phyloP scores from a whole-genome alignment of 2,797 vertebrate genomes.

The Anabacerthia variegaticeps region DNA sequence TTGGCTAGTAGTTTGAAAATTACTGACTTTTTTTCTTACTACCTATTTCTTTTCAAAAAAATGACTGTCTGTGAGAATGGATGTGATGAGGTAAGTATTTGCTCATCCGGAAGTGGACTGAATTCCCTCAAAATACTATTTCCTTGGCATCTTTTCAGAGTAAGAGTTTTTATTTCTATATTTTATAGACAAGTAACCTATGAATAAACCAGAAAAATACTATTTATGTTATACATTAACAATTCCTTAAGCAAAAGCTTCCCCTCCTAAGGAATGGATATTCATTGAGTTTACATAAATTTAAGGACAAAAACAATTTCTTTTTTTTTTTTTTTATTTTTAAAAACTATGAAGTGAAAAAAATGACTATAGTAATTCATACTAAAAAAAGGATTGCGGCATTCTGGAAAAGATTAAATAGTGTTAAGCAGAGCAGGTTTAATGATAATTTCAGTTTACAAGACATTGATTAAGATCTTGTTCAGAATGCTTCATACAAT shows the following conservation, averaged over 20 bases:
- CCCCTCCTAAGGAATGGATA: background rate
- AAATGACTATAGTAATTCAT: background rate
- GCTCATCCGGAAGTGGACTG: background rate
- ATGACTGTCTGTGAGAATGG: background rate
- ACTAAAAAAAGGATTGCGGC: background rate
- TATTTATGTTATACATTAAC: background rate
- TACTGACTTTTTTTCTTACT: background rate
- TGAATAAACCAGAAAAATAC: background rate
- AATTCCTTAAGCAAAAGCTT: background rate
- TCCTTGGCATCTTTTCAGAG: background rate
- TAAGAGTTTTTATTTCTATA: background rate
- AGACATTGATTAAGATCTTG: background rate
- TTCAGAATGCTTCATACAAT: background rate
- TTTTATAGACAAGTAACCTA: background rate
- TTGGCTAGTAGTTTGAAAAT: background rate
- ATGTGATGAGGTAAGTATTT: background rate
- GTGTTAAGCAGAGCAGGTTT: background rate
- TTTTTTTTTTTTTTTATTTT: background rate
- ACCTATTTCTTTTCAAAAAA: background rate
- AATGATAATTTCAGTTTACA: background rate
- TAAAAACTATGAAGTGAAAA: background rate
- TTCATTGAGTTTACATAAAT: background rate
- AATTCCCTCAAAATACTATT: background rate
- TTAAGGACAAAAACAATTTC: background rate
- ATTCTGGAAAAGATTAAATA: background rate